Evolutionary conservation across 2,797 vertebrate species (phyloP), one percentile per base, ranked within the genome.

Genomic region (Coregonus sp.): DNA sequence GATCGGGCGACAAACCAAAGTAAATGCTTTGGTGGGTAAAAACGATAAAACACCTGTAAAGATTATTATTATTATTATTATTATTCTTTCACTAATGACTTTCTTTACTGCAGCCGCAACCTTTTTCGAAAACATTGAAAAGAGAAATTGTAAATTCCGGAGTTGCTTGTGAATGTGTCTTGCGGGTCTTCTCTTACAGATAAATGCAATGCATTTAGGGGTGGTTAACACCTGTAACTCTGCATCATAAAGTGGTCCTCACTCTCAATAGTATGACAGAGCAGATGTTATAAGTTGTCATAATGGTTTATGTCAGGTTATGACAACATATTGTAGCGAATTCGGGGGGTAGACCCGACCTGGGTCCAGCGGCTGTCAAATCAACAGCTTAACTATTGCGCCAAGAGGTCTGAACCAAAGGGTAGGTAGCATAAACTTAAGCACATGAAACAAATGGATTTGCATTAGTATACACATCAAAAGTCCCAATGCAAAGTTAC

Each of bases 1-100:
- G 98, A 99, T 98, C 97, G 98, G 96, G 98, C 97, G 97, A 99
- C 98, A 98, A 99, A 99, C 98, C 98, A 99, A 98, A 99, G 98
- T 98, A 99, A 98, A 98, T 98, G 98, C 98, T 99, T 99, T 98
- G 98, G 97, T 99, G 97, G 97, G 97, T 99, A 98, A 95, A 95
- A 94, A 89, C 85, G 91, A 94, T 93, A 93, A 92, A 93, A 94
- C 90, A 87, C 85, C 84, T 86, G 83, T 91, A 93, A 93, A 92
- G 88, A 90, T 93, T 87, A 90, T 88, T 92, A 79, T 88, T 88
- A 81, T 88, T 89, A 81, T 88, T 89, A 83, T 90, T 51, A 71
- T 74, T 72, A 37, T 82, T 84, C 80, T 87, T 84, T 87, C 72
- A 94, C 90, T 93, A 92, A 93, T 93, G 90, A 93, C 91, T 85